Evolutionary conservation across 2,888 invertebrate species (phyloP), one percentile per base, ranked within the genome.

Genomic region (Galerucella pusilla): DNA sequence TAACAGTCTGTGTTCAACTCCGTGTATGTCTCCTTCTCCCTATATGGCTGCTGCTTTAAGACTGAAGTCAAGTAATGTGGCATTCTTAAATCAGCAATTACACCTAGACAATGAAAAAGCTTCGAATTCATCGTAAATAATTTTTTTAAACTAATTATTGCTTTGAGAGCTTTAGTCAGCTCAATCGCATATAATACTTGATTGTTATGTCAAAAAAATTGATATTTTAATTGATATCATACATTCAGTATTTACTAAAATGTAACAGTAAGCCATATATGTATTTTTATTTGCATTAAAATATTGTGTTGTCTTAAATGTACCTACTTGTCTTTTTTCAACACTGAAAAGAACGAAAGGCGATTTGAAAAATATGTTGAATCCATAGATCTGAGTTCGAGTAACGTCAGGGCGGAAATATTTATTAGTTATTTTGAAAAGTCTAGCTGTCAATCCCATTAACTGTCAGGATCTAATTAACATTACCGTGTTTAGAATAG

Each of bases 11-110:
- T 91, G 91, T 82, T 93, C 93, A 4, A 94, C 93, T 0, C 96
- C 96, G 77, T 96, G 94, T 81, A 91, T 94, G 80, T 96, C 94
- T 73, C 94, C 92, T 12, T 93, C 93, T 76, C 92, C 93, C 0
- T 90, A 91, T 2, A 87, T 88, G 65, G 90, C 88, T 75, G 88
- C 90, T 63, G 87, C 90, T 78, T 88, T 89, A 0, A 82, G 91
- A 90, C 84, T 90, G 80, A 90, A 92, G 83, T 90, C 91, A 7
- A 91, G 91, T 83, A 92, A 92, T 81, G 90, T 92, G 71, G 89
- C 92, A 45, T 89, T 92, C 84, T 86, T 92, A 9, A 92, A 92
- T 86, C 91, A 91, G 82, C 87, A 88, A 68, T 85, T 86, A 59
- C 76, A 75, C 45, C 75, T 78, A n/a, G 80, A 82, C 59, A 76